These are phyloP conservation scores for Diadema setosum DNA, from an alignment of 35 echinoderm and acorn worm genomes.

Conservation along the genomic window DNA sequence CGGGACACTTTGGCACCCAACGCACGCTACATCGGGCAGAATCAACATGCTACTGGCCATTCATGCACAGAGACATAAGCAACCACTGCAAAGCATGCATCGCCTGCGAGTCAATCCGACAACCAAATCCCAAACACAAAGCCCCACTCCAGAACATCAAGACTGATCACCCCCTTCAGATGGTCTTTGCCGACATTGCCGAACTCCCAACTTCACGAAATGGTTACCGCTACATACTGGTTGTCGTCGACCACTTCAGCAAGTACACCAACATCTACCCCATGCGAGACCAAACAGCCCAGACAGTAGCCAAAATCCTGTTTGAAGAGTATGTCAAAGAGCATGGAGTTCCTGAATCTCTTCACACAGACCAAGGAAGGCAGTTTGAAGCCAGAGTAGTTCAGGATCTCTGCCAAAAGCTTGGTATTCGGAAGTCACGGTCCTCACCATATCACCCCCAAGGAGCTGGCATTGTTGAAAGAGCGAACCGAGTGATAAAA, in stretches of 20 bases:
- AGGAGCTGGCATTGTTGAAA: neutral
- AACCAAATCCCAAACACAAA: neutral
- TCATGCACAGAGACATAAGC: neutral
- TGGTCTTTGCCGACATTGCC: neutral
- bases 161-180: neutral
- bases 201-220: neutral
- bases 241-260: neutral
- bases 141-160: neutral
- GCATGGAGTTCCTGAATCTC: conserved; percentile 13
- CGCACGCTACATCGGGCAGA: neutral
- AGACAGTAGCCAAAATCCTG: neutral
- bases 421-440: neutral
- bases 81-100: neutral
- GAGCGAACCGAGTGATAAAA: neutral
- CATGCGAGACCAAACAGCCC: neutral
- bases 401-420: neutral
- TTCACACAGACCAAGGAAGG: conserved; percentile 32
- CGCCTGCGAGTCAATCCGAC: neutral
- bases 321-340: conserved; percentile 16
- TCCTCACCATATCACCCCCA: conserved; percentile 40
- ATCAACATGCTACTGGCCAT: neutral
- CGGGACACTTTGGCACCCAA: neutral
- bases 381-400: conserved; percentile 24
- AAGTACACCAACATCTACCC: neutral
- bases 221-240: neutral